Evolutionary conservation across 2,113 vertebrate genomes (phyloP), one percentile per base, ranked within the genome.

Genomic region (Brachyistius frenatus): DNA sequence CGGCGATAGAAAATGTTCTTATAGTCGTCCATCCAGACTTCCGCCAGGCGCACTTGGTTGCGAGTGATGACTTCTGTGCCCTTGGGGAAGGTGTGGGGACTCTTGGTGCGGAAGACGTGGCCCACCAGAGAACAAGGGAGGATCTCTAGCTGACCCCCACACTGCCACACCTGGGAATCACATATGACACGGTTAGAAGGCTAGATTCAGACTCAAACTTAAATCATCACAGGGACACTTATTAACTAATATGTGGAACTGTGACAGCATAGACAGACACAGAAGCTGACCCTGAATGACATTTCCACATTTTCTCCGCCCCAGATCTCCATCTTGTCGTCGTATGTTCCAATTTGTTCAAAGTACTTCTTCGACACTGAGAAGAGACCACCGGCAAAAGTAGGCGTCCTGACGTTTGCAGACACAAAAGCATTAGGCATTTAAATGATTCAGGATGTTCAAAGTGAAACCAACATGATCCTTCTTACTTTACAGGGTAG

Each of bases 251-350:
- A 37, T 46, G n/a, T 57, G 5, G 1, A 71, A 31, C 8, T 16
- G 23, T 7, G 10, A 5, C 3, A 55, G n/a, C 6, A 0, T 0
- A 58, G 7, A 46, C 35, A 35, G 65, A 41, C 41, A 9, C 5
- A 54, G 7, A 44, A 8, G 91, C 96, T 93, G 73, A 99, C 98
- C 96, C 98, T 96, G 91, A 99, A 98, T 3, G 98, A 99, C 98
- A 99, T 99, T 88, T 99, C 98, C 69, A 99, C 95, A n/a, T 99
- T 99, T 93, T 99, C 98, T 0, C 98, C 98, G 5, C 98, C 97
- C 98, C 98, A 99, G 73, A 99, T 99, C 94, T 99, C 98, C 98
- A 99, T 99, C 93, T 99, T 96, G 79, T 98, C 96, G 0, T 99
- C 98, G 0, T 99, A 99, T 44, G 97, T 96, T 62, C 98, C 98